Evolutionary conservation across 92 coral and sea anemone genomes (phyloP).

Genomic region (Porites cylindrica): DNA sequence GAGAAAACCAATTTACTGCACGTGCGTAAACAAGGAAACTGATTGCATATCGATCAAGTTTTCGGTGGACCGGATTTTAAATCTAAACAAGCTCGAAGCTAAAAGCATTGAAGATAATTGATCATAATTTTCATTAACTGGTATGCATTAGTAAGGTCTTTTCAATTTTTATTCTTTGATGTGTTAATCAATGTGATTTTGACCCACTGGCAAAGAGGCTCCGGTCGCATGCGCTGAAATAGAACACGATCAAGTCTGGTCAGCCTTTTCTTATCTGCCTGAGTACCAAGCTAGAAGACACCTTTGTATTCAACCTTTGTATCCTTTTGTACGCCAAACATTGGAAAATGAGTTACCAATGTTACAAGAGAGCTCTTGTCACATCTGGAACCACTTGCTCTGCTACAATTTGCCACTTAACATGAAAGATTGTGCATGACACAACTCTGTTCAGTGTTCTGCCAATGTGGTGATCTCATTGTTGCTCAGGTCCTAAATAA

Average conservation of each 20-base stretch:
- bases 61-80: no score
- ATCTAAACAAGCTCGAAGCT: no score
- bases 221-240: not conserved
- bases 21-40: slow-evolving; percentile 17
- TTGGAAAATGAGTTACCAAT: not conserved
- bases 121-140: no score
- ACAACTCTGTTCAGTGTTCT: no score
- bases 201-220: not conserved
- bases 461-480: no score
- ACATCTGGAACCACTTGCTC: not conserved
- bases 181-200: no score
- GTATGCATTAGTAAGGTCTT: no score
- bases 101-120: no score
- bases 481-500: not conserved
- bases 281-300: not conserved
- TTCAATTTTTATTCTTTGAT: no score
- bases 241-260: slow-evolving; percentile 11
- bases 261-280: slow-evolving; percentile 24
- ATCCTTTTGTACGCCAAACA: not conserved
- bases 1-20: slow-evolving; percentile 1
- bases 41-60: not conserved
- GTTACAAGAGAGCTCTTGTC: not conserved
- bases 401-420: not conserved
- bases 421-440: no score
- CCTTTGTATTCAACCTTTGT: slow-evolving; percentile 37